Conservation (phyloP, 2,888 invertebrate genomes). For the Autographa gamma region DNA sequence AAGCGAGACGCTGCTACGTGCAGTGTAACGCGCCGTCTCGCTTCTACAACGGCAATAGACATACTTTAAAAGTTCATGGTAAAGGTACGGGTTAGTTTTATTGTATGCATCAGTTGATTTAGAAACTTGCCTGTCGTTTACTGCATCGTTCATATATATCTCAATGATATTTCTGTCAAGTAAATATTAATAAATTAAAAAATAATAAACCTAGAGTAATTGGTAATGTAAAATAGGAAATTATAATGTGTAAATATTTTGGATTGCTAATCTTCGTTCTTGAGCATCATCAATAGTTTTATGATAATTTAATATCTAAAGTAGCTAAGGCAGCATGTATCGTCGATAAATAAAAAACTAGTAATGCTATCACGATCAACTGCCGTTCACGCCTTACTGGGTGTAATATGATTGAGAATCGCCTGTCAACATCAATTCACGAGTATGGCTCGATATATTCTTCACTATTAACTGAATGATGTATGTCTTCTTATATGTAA, state of each 20-base stretch:
- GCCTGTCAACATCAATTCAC: conserved; percentile 32
- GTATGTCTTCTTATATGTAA: background rate
- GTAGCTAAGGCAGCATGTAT: background rate
- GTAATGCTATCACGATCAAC: background rate
- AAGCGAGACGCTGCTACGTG: too few relatives aligned
- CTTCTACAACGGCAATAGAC: too few relatives aligned
- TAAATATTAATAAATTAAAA: conserved; percentile 48
- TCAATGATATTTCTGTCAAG: conserved; percentile 84
- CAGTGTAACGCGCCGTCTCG: too few relatives aligned
- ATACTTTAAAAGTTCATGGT: too few relatives aligned
- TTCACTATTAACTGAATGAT: background rate
- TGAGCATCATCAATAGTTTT: background rate
- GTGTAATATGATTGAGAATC: conserved; percentile 28
- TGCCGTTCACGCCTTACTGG: conserved; percentile 19
- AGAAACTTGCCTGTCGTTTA: conserved; percentile 79
- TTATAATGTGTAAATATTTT: background rate
- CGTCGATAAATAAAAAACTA: conserved; percentile 17
- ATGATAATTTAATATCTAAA: background rate
- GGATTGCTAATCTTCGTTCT: conserved; percentile 2
- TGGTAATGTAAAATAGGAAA: background rate
- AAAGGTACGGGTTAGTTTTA: conserved; percentile 24
- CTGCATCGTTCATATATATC: conserved; percentile 73
- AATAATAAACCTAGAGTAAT: background rate
- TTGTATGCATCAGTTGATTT: conserved; percentile 9
- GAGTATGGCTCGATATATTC: conserved; percentile 18